These are phyloP conservation scores for Labeo catla DNA, from an alignment of 2,113 vertebrate genomes.

Conservation along the genomic window DNA sequence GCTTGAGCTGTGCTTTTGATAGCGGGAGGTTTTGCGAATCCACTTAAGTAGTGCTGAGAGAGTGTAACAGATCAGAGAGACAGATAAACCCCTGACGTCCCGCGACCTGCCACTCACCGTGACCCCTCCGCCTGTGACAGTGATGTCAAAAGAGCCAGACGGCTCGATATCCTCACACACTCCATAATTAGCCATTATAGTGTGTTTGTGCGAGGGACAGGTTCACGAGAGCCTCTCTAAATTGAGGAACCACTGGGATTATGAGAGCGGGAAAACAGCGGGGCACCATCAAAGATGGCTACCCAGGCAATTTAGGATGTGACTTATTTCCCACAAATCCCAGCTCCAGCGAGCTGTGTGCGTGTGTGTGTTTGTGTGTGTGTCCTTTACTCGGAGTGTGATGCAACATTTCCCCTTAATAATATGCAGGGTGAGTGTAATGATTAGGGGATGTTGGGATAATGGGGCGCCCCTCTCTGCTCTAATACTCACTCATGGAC, in stretches of 20 bases:
- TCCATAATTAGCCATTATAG: slow-evolving; percentile 83
- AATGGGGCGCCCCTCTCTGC: slow-evolving; percentile 66
- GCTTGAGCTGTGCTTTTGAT: slow-evolving; percentile 30
- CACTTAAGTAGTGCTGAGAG: slow-evolving; percentile 36
- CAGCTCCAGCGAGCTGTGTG: slow-evolving; percentile 65
- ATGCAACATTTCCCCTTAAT: slow-evolving; percentile 78
- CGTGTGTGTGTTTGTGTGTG: slow-evolving; percentile 39
- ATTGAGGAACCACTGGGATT: slow-evolving; percentile 72
- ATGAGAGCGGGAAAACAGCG: slow-evolving; percentile 77
- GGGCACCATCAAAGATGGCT: slow-evolving; percentile 77
- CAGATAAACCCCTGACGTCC: slow-evolving; percentile 38
- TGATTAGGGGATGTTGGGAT: slow-evolving; percentile 80
- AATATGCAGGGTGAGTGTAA: slow-evolving; percentile 80
- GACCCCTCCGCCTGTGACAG: slow-evolving; percentile 72
- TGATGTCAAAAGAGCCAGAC: slow-evolving; percentile 66
- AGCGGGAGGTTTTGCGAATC: slow-evolving; percentile 11
- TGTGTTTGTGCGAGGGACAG: slow-evolving; percentile 75
- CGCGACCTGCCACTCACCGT: slow-evolving; percentile 41
- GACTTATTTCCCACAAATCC: slow-evolving; percentile 78
- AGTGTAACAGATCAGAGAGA: slow-evolving; percentile 36
- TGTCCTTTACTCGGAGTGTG: slow-evolving; percentile 65
- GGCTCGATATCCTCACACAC: slow-evolving; percentile 70
- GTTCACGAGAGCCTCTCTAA: slow-evolving; percentile 78
- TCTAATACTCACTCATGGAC: slow-evolving; percentile 58
- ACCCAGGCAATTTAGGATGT: slow-evolving; percentile 81